Percentiles rank a stretch among this genome's conserved stretches.
phyloP scores from a whole-genome alignment of 2,113 vertebrate genomes.

The Pleuronectes platessa region DNA sequence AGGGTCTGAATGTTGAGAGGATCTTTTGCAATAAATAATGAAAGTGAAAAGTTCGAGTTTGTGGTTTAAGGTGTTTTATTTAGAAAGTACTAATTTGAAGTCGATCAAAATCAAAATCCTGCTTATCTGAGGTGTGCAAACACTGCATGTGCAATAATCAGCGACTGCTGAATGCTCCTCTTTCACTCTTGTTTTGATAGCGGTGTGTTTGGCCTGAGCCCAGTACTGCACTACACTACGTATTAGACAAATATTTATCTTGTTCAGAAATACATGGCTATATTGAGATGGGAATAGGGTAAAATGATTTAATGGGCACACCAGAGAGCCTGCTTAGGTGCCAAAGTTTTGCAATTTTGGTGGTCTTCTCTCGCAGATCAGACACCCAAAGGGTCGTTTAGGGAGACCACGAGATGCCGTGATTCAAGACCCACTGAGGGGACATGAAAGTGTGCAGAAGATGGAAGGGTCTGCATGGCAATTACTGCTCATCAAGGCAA shows the following conservation, averaged over 20 bases:
- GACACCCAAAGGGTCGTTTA: slow-evolving; percentile 71
- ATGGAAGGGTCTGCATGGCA: slow-evolving; percentile 60
- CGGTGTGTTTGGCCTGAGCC: slow-evolving; percentile 74
- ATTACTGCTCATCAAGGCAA: slow-evolving; percentile 73
- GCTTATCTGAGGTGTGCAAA: slow-evolving; percentile 65
- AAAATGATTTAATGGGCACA: slow-evolving; percentile 82
- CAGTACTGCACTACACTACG: slow-evolving; percentile 79
- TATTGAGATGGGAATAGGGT: slow-evolving; percentile 80
- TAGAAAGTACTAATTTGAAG: slow-evolving; percentile 34
- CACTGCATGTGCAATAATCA: slow-evolving; percentile 70
- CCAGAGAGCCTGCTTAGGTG: slow-evolving; percentile 69
- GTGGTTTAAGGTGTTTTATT: slow-evolving; percentile 46
- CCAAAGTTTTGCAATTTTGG: slow-evolving; percentile 78
- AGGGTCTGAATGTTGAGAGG: slow-evolving; percentile 1
- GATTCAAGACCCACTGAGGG: slow-evolving; percentile 76
- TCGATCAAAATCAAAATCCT: slow-evolving; percentile 46
- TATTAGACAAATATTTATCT: slow-evolving; percentile 85
- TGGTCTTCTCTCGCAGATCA: slow-evolving; percentile 76
- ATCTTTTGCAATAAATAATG: slow-evolving; percentile 14
- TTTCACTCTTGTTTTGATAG: slow-evolving; percentile 73
- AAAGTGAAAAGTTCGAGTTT: slow-evolving; percentile 17
- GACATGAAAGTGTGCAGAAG: slow-evolving; percentile 73
- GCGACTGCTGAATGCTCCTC: slow-evolving; percentile 72
- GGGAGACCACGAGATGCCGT: slow-evolving; percentile 73
- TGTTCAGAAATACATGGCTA: slow-evolving; percentile 80